Percentiles rank a stretch among this genome's conserved stretches.
Conservation (phyloP, 2,888 invertebrate genomes). For the Theristus sp. region DNA sequence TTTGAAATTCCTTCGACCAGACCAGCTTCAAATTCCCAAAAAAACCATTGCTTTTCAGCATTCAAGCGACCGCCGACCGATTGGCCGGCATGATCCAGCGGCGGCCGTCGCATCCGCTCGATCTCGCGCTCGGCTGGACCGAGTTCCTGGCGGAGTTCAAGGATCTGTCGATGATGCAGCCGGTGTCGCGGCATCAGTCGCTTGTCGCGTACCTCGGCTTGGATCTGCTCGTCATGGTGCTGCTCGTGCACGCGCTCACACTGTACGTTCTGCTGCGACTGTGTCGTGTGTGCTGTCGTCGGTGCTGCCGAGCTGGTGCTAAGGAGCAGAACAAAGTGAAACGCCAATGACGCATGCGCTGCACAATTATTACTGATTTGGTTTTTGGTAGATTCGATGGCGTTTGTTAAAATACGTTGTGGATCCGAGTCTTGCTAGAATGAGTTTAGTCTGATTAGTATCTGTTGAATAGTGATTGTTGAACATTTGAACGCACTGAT, state of each 20-base stretch:
- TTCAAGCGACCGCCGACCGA: background rate
- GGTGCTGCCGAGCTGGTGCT: background rate
- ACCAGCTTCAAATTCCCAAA: too few relatives aligned
- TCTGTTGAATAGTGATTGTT: too few relatives aligned
- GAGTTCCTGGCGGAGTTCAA: constrained; percentile 4
- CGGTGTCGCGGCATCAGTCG: background rate
- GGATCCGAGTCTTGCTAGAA: too few relatives aligned
- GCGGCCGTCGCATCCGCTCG: background rate
- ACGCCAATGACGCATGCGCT: too few relatives aligned
- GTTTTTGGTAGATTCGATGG: too few relatives aligned
- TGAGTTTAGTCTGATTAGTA: too few relatives aligned
- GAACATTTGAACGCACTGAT: too few relatives aligned
- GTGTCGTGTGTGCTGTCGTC: background rate
- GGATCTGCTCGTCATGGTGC: background rate
- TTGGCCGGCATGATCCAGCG: background rate
- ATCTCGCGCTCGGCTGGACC: constrained; percentile 1
- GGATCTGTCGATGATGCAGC: background rate
- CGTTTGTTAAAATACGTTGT: too few relatives aligned
- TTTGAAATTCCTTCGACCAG: too few relatives aligned
- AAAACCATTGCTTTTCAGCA: background rate
- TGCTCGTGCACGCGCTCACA: background rate
- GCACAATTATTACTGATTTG: too few relatives aligned
- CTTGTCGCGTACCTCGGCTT: background rate
- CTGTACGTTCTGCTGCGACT: background rate
- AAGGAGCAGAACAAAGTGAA: too few relatives aligned